These are phyloP conservation scores for Biston stratarius DNA, from an alignment of 2,888 invertebrate genomes.

Conservation along the genomic window DNA sequence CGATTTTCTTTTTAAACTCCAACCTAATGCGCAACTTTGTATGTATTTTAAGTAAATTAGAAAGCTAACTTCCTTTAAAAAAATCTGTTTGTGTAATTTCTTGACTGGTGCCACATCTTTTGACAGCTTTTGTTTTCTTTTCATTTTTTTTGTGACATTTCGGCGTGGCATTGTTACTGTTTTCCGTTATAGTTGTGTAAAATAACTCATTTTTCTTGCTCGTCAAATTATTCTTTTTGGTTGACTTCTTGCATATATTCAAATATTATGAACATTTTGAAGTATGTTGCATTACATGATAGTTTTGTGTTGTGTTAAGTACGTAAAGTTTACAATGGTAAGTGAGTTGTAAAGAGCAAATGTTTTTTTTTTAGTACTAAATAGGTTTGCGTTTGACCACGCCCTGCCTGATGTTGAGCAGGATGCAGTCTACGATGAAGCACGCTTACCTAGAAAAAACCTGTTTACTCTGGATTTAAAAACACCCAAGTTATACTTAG, in stretches of 20 bases:
- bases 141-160: conserved; percentile 5
- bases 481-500: too few species aligned
- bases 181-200: conserved; percentile 7
- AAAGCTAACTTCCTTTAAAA: conserved; percentile 31
- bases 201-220: conserved; percentile 20
- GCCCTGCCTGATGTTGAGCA: too few species aligned
- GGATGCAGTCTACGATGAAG: too few species aligned
- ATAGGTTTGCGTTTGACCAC: too few species aligned
- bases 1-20: conserved; percentile 48
- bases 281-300: conserved; percentile 35
- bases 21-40: conserved; percentile 33
- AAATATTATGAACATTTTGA: conserved; percentile 16
- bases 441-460: too few species aligned
- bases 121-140: conserved; percentile 23
- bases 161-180: conserved; percentile 14
- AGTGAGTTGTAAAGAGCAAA: neutral
- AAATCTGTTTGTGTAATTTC: conserved; percentile 21
- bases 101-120: conserved; percentile 5
- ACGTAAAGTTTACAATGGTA: conserved; percentile 7
- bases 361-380: too few species aligned
- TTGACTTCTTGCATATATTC: conserved; percentile 7
- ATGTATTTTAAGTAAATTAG: conserved; percentile 36
- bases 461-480: too few species aligned
- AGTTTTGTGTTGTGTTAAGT: conserved; percentile 1
- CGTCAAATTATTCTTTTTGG: conserved; percentile 16